Evolutionary conservation across 2,797 vertebrate species (phyloP).

Genomic region (Diglossa cyanea): DNA sequence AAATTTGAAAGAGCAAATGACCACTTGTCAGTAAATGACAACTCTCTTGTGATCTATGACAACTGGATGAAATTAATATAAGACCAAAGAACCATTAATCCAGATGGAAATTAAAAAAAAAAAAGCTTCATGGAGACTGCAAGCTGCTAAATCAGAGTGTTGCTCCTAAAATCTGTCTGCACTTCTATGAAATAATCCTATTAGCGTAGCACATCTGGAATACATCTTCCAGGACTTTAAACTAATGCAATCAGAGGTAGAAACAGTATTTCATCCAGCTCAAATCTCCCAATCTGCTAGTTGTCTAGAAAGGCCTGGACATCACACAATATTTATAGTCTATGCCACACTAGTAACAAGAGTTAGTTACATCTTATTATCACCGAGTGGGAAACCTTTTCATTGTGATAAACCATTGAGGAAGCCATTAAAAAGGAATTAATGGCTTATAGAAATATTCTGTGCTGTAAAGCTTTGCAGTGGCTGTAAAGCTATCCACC

Average conservation of each 20-base stretch:
- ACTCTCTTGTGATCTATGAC: not conserved
- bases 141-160: not conserved
- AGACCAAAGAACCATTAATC: not conserved
- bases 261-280: not conserved
- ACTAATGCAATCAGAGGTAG: not conserved
- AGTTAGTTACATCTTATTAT: not conserved
- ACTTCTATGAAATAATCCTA: not conserved
- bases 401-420: slow-evolving; percentile 8
- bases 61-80: not conserved
- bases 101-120: not conserved
- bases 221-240: not conserved
- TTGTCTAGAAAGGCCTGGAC: not conserved
- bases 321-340: not conserved
- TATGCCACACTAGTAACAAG: not conserved
- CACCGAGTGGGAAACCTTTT: slow-evolving; percentile 4
- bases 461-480: not conserved
- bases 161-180: not conserved
- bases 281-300: slow-evolving; percentile 3
- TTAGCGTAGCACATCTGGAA: slow-evolving; percentile 26
- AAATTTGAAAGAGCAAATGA: not conserved
- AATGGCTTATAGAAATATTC: not conserved
- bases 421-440: slow-evolving; percentile 9
- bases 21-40: not conserved
- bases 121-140: not conserved
- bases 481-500: not conserved